Evolutionary conservation across 64 coral and sea anemone species (phyloP).

Genomic region (Orbicella faveolata): DNA sequence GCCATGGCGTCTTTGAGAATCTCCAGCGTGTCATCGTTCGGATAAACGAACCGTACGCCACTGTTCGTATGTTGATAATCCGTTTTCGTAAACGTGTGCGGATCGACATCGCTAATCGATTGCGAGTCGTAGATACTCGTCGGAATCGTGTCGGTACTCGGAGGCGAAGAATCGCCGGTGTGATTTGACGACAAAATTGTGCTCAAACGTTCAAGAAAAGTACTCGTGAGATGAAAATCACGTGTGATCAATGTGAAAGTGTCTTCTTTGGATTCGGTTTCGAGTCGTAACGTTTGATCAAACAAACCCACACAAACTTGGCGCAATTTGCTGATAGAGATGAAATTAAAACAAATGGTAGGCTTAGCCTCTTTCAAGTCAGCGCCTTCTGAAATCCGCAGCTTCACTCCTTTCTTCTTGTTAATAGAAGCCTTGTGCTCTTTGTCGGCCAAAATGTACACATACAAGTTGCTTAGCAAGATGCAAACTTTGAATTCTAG

Average conservation of each 20-base stretch:
- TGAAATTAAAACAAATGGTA: slow-evolving; percentile 65
- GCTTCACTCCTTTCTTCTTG: slow-evolving; percentile 68
- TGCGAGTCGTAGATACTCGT: slow-evolving; percentile 91
- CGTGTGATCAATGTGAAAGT: slow-evolving; percentile 94
- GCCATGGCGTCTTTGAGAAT: slow-evolving; percentile 83
- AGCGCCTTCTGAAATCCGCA: slow-evolving; percentile 28
- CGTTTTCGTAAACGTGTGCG: slow-evolving; percentile 32
- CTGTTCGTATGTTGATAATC: slow-evolving; percentile 63
- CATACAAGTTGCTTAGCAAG: slow-evolving; percentile 72
- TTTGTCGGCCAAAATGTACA: slow-evolving; percentile 88
- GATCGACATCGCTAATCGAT: slow-evolving; percentile 2
- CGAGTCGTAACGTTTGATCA: slow-evolving; percentile 94
- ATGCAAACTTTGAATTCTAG: slow-evolving; percentile 83
- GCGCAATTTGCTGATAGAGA: slow-evolving; percentile 55
- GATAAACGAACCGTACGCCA: slow-evolving; percentile 84
- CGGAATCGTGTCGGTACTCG: background rate
- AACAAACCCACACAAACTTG: slow-evolving; percentile 97
- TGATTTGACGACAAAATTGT: slow-evolving; percentile 73
- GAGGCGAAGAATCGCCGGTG: background rate
- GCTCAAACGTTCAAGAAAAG: slow-evolving; percentile 80
- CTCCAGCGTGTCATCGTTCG: slow-evolving; percentile 91
- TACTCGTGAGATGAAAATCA: slow-evolving; percentile 82
- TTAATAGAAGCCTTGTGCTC: slow-evolving; percentile 59
- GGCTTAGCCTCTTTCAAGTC: slow-evolving; percentile 51
- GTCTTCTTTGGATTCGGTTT: slow-evolving; percentile 69